These are phyloP conservation scores for Montipora cactus DNA, from an alignment of 64 coral and sea anemone species.

Conservation along the genomic window DNA sequence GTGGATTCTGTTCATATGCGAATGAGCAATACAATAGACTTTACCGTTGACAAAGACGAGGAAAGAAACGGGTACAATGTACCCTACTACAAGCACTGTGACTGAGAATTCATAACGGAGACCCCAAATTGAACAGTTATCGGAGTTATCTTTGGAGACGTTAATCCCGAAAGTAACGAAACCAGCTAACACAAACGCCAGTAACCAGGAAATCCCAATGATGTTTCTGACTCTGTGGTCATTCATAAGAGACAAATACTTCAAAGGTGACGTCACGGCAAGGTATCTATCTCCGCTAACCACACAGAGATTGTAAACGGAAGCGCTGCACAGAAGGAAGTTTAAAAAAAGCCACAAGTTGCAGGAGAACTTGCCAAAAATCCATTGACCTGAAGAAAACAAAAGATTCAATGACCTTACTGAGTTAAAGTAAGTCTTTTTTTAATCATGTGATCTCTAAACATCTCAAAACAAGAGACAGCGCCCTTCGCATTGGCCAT, in stretches of 20 bases:
- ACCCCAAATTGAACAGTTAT: conserved; percentile 39
- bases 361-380: conserved; percentile 42
- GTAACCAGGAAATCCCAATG: conserved; percentile 29
- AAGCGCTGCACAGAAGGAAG: conserved; percentile 67
- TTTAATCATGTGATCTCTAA: too few species aligned
- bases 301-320: conserved; percentile 62
- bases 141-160: conserved; percentile 9
- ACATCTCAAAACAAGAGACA: too few species aligned
- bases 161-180: conserved; percentile 8
- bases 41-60: conserved; percentile 55
- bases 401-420: not conserved
- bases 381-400: conserved; percentile 54
- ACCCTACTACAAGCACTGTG: not conserved
- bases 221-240: conserved; percentile 28
- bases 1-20: conserved; percentile 56
- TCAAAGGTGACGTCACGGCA: conserved; percentile 67
- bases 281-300: conserved; percentile 77
- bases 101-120: conserved; percentile 25
- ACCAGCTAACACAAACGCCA: not conserved
- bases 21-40: conserved; percentile 38
- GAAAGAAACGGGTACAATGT: conserved; percentile 33
- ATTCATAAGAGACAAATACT: conserved; percentile 49
- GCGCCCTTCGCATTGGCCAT: too few species aligned
- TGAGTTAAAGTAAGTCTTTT: too few species aligned
- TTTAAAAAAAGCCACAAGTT: conserved; percentile 54